Conservation (phyloP, 2,797 vertebrate genomes). For the Silurus aristotelis region DNA sequence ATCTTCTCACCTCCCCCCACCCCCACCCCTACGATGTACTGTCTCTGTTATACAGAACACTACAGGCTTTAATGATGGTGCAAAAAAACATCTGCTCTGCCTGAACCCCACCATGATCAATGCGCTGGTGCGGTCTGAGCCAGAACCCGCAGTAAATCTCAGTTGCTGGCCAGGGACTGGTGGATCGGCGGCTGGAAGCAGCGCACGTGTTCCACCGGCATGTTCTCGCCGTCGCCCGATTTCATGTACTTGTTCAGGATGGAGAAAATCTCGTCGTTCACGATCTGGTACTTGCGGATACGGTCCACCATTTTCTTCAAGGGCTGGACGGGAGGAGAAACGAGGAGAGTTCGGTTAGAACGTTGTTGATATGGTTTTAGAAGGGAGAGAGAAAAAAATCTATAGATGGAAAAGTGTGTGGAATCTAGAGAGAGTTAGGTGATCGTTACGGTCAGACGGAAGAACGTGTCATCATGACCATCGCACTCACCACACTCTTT, state of each 20-base stretch:
- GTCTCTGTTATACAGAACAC: slow-evolving; percentile 5
- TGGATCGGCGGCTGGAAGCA: slow-evolving; percentile 99
- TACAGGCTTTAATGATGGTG: not conserved
- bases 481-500: slow-evolving; percentile 93
- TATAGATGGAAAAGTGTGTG: no score
- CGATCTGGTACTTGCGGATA: slow-evolving; percentile 94
- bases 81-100: no score
- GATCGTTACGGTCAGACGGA: no score
- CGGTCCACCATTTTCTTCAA: slow-evolving; percentile 99
- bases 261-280: slow-evolving; percentile 95
- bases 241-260: slow-evolving; percentile 97
- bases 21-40: slow-evolving; percentile 41
- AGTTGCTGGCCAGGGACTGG: slow-evolving; percentile 96
- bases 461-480: not conserved
- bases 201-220: slow-evolving; percentile 94
- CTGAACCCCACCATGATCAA: not conserved
- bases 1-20: slow-evolving; percentile 52
- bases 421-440: no score
- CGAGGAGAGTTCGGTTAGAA: no score
- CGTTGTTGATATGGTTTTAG: no score
- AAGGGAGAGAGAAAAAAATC: no score
- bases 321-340: slow-evolving; percentile 70
- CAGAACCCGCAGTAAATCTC: slow-evolving; percentile 42
- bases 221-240: slow-evolving; percentile 91
- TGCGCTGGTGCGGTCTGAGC: not conserved